A percentile compares a stretch with the other conserved stretches of the same genome.
Evolutionary conservation across 1,140 invertebrate species (phyloP).

Genomic region (Antheraea pernyi): DNA sequence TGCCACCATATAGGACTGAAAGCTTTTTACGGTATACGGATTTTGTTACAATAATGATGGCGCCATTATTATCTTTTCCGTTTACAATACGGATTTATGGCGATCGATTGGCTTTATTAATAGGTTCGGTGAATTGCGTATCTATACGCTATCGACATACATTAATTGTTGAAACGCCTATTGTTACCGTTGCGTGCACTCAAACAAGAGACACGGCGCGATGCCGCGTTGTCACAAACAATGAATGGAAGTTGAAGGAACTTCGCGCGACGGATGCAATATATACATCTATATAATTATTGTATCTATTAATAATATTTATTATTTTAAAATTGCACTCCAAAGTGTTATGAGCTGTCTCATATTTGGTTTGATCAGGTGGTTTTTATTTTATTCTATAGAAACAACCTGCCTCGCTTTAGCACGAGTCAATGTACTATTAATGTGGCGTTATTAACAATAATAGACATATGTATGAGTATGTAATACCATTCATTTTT

Average conservation of each 20-base stretch:
- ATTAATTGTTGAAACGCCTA: slow-evolving; percentile 11
- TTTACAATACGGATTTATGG: neutral
- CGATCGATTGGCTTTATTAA: slow-evolving; percentile 1
- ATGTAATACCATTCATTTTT: no score
- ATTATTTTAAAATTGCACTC: no score
- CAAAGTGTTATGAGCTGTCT: no score
- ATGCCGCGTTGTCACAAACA: slow-evolving; percentile 1
- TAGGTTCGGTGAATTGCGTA: neutral
- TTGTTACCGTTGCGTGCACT: slow-evolving; percentile 4
- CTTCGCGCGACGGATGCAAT: slow-evolving; percentile 10
- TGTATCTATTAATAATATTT: no score
- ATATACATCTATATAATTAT: neutral
- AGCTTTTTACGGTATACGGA: neutral
- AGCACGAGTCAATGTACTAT: no score
- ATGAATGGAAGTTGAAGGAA: slow-evolving; percentile 15
- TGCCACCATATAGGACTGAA: neutral
- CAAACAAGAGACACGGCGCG: neutral
- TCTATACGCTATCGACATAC: slow-evolving; percentile 2
- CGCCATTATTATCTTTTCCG: neutral
- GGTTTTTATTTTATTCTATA: no score
- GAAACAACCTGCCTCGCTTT: no score
- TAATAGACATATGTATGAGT: no score
- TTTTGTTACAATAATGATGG: neutral
- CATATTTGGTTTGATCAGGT: no score
- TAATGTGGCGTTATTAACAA: no score